phyloP scores from a whole-genome alignment of 2,113 vertebrate species.

The Pollachius pollachius region DNA sequence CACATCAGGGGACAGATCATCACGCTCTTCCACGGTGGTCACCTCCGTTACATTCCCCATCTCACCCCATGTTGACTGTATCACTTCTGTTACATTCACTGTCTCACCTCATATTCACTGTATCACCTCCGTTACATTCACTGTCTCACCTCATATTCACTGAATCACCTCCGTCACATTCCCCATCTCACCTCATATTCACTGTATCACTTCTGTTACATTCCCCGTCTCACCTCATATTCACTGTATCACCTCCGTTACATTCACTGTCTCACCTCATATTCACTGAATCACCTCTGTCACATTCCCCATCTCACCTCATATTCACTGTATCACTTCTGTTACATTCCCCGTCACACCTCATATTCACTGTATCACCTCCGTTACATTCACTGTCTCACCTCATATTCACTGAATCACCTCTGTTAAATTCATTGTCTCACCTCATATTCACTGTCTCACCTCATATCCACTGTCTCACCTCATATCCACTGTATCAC shows the following conservation, averaged over 20 bases:
- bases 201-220: background rate
- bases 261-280: too few species aligned
- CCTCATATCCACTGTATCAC: background rate
- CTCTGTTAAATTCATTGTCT: too few species aligned
- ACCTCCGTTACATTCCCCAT: background rate
- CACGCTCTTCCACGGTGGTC: background rate
- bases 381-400: too few species aligned
- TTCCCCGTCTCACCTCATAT: background rate
- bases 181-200: background rate
- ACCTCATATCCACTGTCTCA: background rate
- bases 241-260: background rate
- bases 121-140: background rate
- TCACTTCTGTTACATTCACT: background rate
- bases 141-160: constrained; percentile 1
- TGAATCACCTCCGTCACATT: background rate
- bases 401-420: too few species aligned
- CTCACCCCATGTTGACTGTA: background rate
- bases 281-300: background rate
- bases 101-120: background rate
- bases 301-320: too few species aligned
- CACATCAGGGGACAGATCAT: background rate
- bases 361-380: too few species aligned
- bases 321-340: too few species aligned
- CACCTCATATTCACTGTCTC: too few species aligned
- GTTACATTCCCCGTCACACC: background rate